phyloP scores from a whole-genome alignment of 2,888 invertebrate species.

The Horisme vitalbata region DNA sequence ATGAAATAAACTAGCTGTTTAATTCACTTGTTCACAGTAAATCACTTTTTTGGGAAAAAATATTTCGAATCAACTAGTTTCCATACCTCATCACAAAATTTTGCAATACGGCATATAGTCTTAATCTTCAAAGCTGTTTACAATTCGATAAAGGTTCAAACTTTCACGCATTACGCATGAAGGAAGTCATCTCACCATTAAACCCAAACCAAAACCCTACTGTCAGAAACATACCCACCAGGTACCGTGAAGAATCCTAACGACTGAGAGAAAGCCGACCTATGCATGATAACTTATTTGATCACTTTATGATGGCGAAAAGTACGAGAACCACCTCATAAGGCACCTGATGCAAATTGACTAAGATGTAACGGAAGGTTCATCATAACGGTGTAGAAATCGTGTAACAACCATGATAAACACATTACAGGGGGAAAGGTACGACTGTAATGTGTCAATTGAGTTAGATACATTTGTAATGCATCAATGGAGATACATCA shows the following conservation, averaged over 20 bases:
- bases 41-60: no score
- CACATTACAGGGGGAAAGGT: constrained; percentile 45
- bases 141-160: constrained; percentile 12
- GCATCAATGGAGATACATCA: background rate
- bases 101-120: no score
- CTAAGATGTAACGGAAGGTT: constrained; percentile 57
- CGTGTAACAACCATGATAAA: constrained; percentile 53
- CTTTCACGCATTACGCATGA: constrained; percentile 31
- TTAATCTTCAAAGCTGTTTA: no score
- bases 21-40: no score
- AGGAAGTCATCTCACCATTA: constrained; percentile 61
- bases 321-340: constrained; percentile 64
- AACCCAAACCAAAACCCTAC: constrained; percentile 65
- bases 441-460: no score
- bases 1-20: no score
- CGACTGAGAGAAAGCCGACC: constrained; percentile 66
- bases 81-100: no score
- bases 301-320: constrained; percentile 80
- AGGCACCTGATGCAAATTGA: constrained; percentile 71
- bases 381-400: constrained; percentile 67
- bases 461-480: no score
- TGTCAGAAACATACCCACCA: constrained; percentile 58
- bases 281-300: constrained; percentile 75
- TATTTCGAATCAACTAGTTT: no score
- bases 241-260: constrained; percentile 69